Percentiles rank a stretch among this genome's conserved stretches.
Evolutionary conservation across 2,797 vertebrate genomes (phyloP).

Genomic region (Enteromius radiatus): DNA sequence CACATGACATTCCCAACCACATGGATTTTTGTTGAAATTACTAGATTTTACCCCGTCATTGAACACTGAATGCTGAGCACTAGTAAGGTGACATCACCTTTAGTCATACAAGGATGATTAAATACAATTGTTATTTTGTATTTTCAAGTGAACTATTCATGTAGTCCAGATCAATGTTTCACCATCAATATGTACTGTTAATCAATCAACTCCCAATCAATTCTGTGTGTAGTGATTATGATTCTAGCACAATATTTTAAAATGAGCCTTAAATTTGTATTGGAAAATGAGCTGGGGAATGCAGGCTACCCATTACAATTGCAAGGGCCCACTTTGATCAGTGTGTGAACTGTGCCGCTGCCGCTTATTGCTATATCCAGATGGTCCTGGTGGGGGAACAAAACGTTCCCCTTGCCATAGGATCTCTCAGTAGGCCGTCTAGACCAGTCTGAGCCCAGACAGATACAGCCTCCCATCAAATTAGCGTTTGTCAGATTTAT

Average conservation of each 20-base stretch:
- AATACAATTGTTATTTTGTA: background rate
- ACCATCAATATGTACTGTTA: conserved; percentile 16
- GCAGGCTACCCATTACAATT: conserved; percentile 77
- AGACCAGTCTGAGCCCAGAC: conserved; percentile 99
- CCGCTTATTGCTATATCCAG: conserved; percentile 96
- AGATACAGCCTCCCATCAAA: conserved; percentile 99
- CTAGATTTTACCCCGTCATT: background rate
- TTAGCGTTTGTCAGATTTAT: conserved; percentile 99
- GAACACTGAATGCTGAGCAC: background rate
- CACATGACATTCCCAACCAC: background rate
- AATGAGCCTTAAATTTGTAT: conserved; percentile 41
- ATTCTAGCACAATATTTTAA: conserved; percentile 5
- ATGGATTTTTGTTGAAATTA: background rate
- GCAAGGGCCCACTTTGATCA: conserved; percentile 45
- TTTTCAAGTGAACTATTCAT: background rate
- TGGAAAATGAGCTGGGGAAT: conserved; percentile 22
- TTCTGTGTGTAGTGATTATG: background rate
- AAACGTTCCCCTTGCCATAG: conserved; percentile 92
- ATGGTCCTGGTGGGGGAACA: conserved; percentile 92
- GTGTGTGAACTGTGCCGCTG: conserved; percentile 73
- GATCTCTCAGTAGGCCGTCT: conserved; percentile 99
- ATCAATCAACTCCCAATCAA: conserved; percentile 12
- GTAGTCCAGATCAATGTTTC: conserved; percentile 8
- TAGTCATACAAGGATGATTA: background rate
- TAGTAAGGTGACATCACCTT: background rate